phyloP scores from a whole-genome alignment of 2,797 vertebrate species.

The Pipistrellus pygmaeus region DNA sequence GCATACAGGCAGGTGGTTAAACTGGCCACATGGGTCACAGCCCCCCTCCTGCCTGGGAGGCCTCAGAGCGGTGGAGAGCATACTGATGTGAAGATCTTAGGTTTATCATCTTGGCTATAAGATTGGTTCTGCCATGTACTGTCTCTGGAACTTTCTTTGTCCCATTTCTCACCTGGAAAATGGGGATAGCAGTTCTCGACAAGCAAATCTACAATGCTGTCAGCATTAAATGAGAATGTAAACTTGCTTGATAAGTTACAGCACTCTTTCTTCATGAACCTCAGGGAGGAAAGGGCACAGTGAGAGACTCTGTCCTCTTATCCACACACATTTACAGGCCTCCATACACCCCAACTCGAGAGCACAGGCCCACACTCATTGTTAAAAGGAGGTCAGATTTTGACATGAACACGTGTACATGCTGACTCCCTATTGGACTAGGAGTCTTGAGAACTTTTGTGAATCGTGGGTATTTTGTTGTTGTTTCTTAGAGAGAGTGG shows the following conservation, averaged over 20 bases:
- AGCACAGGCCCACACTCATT: no score
- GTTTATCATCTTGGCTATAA: not conserved
- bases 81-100: not conserved
- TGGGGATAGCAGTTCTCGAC: not conserved
- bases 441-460: not conserved
- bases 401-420: fast-evolving
- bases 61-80: not conserved
- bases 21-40: not conserved
- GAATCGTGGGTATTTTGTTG: not conserved
- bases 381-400: not conserved
- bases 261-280: not conserved
- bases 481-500: no score
- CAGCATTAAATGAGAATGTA: not conserved
- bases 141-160: not conserved
- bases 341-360: not conserved
- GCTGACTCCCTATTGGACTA: not conserved
- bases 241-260: not conserved
- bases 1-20: not conserved
- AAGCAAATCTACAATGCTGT: not conserved
- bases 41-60: not conserved
- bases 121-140: fast-evolving
- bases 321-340: not conserved
- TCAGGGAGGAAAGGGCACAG: not conserved
- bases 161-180: not conserved
- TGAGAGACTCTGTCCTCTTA: not conserved